Base-by-base conservation (phyloP, 64 coral and sea anemone genomes). In the Stichodactyla mertensii region DNA sequence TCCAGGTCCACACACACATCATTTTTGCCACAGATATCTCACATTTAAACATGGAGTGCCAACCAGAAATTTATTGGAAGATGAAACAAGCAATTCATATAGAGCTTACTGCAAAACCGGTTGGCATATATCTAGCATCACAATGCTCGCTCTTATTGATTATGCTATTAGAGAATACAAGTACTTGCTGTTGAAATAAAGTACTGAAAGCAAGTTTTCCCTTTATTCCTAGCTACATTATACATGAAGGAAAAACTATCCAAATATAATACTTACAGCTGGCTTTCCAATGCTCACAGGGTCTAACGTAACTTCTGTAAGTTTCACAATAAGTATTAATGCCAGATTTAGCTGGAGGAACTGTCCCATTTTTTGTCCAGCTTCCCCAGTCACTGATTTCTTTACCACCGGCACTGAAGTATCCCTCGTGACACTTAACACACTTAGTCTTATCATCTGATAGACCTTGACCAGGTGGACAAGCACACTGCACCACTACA, bases 341-440 rank as follows among this genome's bases (percentile, higher is more conserved):
- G 27, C 55, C 78, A n/a, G 90, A 92, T 20, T 66, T 52, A 15
- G 71, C 56, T 55, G 90, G 90, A 7, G 90, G 90, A 51, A 51
- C 52, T 8, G 90, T 87, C 9, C 90, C 90, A 87, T 92, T 92
- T 2, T 57, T 57, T 23, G 90, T 82, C 90, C 90, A 92, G 16
- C 55, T 64, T 15, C 24, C 80, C 90, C 90, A 92, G 77, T 92
- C 77, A 51, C 77, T 87, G 18, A 92, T 82, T 58, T 78, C 52
- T 60, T 92, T 85, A 11, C 90, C 90, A 10, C 85, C 85, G 55
- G 85, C 18, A 24, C 85, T 83, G 80, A 70, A 92, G 9, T 11
- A 10, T 7, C 90, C 90, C 16, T 16, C 6, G 4, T 16, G 0
- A 83, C 90, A 92, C 5, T n/a, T 3, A 15, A 7, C 10, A 83